Conservation (phyloP, 2,888 invertebrate genomes). For the Drosophila macrospina region DNA sequence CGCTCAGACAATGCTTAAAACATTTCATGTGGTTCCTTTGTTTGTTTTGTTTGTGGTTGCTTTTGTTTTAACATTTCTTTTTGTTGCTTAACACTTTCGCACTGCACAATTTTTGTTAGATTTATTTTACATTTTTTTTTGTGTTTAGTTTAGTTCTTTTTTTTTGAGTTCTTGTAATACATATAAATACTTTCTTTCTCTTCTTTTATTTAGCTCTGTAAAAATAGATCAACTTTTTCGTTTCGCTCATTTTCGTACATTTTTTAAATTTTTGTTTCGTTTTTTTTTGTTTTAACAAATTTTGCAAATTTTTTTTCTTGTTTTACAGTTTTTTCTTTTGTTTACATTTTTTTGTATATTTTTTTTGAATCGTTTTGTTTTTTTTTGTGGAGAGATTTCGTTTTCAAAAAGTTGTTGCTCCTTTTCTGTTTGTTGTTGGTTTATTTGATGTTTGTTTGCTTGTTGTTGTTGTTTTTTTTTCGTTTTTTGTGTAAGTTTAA, state of each 20-base stretch:
- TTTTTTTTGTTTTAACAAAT: conserved; percentile 56
- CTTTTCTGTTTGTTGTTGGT: conserved; percentile 64
- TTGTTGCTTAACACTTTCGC: conserved; percentile 56
- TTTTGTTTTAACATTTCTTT: conserved; percentile 44
- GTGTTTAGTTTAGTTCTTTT: conserved; percentile 47
- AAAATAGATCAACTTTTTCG: conserved; percentile 80
- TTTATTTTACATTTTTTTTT: conserved; percentile 62
- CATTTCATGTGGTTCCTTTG: conserved; percentile 75
- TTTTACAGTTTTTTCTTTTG: conserved; percentile 51
- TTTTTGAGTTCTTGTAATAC: conserved; percentile 64
- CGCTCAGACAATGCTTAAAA: conserved; percentile 62
- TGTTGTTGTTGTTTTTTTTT: conserved; percentile 40
- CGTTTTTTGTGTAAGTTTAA: conserved; percentile 60
- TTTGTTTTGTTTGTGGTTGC: conserved; percentile 39
- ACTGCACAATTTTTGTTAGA: conserved; percentile 39
- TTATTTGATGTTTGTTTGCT: conserved; percentile 39
- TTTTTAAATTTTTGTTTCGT: conserved; percentile 45
- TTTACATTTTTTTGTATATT: conserved; percentile 62
- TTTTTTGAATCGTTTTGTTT: conserved; percentile 42
- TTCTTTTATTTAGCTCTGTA: conserved; percentile 72
- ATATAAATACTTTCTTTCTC: conserved; percentile 69
- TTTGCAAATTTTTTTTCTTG: conserved; percentile 64
- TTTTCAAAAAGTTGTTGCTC: conserved; percentile 72
- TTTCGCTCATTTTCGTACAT: conserved; percentile 59
- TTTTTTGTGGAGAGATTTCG: conserved; percentile 80